Conservation (phyloP, 2,113 vertebrate genomes). For the Neoarius graeffei region DNA sequence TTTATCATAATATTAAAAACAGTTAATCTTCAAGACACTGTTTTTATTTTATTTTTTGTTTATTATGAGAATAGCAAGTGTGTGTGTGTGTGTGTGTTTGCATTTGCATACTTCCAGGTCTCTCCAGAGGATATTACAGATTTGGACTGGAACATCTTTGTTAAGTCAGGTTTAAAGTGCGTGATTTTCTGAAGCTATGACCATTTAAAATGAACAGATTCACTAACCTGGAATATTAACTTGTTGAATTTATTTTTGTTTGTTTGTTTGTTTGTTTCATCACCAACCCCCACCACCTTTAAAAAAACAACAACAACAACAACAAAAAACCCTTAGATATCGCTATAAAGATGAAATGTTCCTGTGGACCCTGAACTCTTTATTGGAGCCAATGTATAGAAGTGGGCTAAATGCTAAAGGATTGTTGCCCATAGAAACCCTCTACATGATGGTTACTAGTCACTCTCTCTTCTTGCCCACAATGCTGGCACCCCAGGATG, state of each 20-base stretch:
- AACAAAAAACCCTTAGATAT: slow-evolving; percentile 67
- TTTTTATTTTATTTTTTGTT: neutral
- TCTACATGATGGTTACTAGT: slow-evolving; percentile 89
- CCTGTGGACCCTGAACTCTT: slow-evolving; percentile 70
- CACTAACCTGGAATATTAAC: neutral
- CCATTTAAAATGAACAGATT: neutral
- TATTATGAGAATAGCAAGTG: neutral
- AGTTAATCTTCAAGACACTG: neutral
- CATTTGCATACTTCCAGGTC: slow-evolving; percentile 62
- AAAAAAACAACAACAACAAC: no score
- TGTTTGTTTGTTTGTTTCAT: neutral
- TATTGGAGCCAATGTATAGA: slow-evolving; percentile 73
- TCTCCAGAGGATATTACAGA: slow-evolving; percentile 70
- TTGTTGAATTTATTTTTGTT: no score
- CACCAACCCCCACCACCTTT: neutral
- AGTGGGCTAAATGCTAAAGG: slow-evolving; percentile 51
- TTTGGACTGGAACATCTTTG: slow-evolving; percentile 83
- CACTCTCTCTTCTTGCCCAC: slow-evolving; percentile 89
- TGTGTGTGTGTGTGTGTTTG: neutral
- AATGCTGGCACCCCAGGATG: slow-evolving; percentile 75
- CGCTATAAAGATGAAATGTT: slow-evolving; percentile 81
- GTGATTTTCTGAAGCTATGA: slow-evolving; percentile 29
- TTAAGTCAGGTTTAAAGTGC: slow-evolving; percentile 86
- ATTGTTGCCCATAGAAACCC: slow-evolving; percentile 72
- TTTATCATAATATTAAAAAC: neutral